Base-by-base conservation (phyloP, 2,797 vertebrate genomes). In the Sebastolobus alascanus region DNA sequence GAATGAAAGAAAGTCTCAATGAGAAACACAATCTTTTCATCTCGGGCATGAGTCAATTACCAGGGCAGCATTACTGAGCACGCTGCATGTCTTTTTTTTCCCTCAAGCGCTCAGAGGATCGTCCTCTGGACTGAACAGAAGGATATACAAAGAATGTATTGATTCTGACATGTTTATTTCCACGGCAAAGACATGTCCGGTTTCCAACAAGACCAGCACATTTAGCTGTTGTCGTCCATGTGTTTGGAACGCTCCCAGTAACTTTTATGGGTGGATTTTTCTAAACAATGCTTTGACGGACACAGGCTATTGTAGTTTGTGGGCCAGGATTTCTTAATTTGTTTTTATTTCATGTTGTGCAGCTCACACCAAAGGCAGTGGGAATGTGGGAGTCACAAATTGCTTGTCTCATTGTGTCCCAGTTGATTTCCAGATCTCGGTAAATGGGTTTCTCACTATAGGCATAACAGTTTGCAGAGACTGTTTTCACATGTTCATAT, bases 111-210 rank as follows among this genome's bases (percentile, higher is more conserved):
- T 87, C 80, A 83, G 81, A 89, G 84, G 82, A 92, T 86, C 80
- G 67, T 94, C 94, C 86, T 93, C 86, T 80, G 89, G 90, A 85
- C 88, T 84, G 72, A 82, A 79, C 77, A 52, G 58, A 86, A 82
- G 80, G 86, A 87, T 64, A 37, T 8, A 65, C 63, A 65, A 65
- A 27, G 38, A 27, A 27, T 84, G 66, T 91, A 95, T 95, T 92
- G 86, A 93, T 89, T 91, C 85, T 94, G 95, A 95, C 94, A 93
- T 95, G 95, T 96, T 96, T 96, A 95, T 95, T 95, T 95, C 91
- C 85, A 91, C 71, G 70, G 89, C 84, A 90, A 85, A 91, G 83
- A 82, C 90, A 74, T 91, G 90, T 84, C 65, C 75, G 73, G 46
- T 93, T 93, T 92, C 87, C 82, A 92, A 83, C 74, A 76, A 89